Evolutionary conservation across 2,888 invertebrate species (phyloP).

Genomic region (Cataglyphis livida): DNA sequence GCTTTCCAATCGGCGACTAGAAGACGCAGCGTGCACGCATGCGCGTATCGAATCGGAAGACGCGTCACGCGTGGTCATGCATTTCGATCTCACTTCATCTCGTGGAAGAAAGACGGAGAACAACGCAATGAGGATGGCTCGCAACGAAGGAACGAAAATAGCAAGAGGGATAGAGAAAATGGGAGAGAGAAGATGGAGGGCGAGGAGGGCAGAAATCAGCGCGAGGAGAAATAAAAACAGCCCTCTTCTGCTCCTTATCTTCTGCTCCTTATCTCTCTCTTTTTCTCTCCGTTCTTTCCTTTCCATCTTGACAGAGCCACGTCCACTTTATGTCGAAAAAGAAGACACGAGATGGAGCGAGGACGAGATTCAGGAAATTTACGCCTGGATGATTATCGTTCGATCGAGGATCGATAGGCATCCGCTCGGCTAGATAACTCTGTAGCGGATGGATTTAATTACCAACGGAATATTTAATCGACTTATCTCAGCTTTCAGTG

Average conservation of each 20-base stretch:
- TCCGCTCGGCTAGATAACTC: constrained; percentile 51
- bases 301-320: constrained; percentile 42
- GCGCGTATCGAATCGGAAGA: constrained; percentile 72
- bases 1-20: constrained; percentile 72
- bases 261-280: constrained; percentile 55
- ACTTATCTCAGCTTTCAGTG: constrained; percentile 59
- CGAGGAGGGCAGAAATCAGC: constrained; percentile 31
- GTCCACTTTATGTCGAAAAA: constrained; percentile 47
- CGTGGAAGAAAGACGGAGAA: constrained; percentile 12
- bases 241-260: constrained; percentile 58
- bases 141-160: constrained; percentile 42
- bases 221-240: constrained; percentile 69
- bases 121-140: constrained; percentile 32
- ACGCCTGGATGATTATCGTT: constrained; percentile 58
- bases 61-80: constrained; percentile 79
- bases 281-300: constrained; percentile 28
- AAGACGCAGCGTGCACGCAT: constrained; percentile 34
- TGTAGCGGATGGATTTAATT: constrained; percentile 57
- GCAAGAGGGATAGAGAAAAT: constrained; percentile 25
- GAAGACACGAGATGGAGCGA: constrained; percentile 40
- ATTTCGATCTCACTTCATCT: constrained; percentile 57
- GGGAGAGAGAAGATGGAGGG: constrained; percentile 14
- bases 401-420: constrained; percentile 57
- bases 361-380: constrained; percentile 54
- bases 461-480: constrained; percentile 46